Evolutionary conservation across 2,113 vertebrate species (phyloP), one percentile per base, ranked within the genome.

Genomic region (Eidolon helvum): DNA sequence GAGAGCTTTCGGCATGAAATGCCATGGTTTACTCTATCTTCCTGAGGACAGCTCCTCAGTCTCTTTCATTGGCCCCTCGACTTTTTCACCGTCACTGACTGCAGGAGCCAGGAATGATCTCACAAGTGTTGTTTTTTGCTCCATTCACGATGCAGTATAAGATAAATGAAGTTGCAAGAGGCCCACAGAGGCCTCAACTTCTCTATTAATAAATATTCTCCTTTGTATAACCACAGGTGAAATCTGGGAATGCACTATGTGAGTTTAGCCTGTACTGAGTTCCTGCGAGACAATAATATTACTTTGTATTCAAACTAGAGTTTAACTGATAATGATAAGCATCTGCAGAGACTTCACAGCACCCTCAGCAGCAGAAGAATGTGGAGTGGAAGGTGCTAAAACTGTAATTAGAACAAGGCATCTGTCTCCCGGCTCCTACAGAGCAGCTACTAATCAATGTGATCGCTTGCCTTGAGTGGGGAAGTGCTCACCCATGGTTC

Each of bases 351-450:
- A 74, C 91, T 97, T 96, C 89, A 43, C 86, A 94, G 96, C 93
- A 95, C 88, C 94, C 96, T 84, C 30, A 50, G 93, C 63, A 94
- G 88, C 97, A 95, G 91, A 86, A 89, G 94, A 96, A 86, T 97
- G 93, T 96, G 89, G 85, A 94, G 65, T 94, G 61, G 94, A 96
- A 97, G 95, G 96, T 96, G 95, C 94, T 93, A 95, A 95, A 91
- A 96, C 97, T 97, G 96, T 95, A 97, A 97, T 98, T 97, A 97
- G 97, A 97, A 96, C 86, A 91, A 91, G 89, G 93, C 95, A 96
- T 96, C 98, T 97, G 95, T 95, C 94, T 92, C 96, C 82, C 38
- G 83, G 86, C 63, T 96, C 94, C 78, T 93, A 86, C 40, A 74
- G 94, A 95, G 87, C n/a, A 94, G 91, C 83, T 89, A 84, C 93